phyloP scores from a whole-genome alignment of 2,113 vertebrate species.

The Saimiri boliviensis region DNA sequence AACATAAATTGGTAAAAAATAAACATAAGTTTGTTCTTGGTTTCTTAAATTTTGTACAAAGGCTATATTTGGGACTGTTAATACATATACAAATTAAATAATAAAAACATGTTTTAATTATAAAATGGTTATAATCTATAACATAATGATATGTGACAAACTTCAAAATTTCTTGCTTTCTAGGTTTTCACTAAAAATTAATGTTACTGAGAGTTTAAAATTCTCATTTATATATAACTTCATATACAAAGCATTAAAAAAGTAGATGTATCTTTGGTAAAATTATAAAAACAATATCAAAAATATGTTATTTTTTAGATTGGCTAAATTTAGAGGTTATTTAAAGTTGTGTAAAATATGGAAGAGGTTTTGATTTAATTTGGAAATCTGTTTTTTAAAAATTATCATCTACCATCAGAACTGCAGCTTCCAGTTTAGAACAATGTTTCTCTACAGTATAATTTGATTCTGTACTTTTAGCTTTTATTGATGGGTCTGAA shows the following conservation, averaged over 20 bases:
- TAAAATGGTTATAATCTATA: background rate
- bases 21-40: background rate
- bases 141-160: background rate
- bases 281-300: background rate
- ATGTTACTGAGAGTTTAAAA: background rate
- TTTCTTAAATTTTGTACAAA: background rate
- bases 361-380: background rate
- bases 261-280: background rate
- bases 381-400: background rate
- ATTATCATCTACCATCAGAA: background rate
- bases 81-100: background rate
- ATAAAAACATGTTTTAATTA: background rate
- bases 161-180: background rate
- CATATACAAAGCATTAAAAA: background rate
- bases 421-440: background rate
- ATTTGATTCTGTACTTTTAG: background rate
- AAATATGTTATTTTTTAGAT: background rate
- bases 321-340: background rate
- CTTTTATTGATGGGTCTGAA: background rate
- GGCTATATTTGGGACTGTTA: background rate
- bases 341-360: background rate
- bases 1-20: background rate
- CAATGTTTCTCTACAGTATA: background rate
- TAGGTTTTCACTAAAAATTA: background rate
- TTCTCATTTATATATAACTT: background rate